phyloP scores from a whole-genome alignment of 2,888 invertebrate species.

The Geophilus truncorum region DNA sequence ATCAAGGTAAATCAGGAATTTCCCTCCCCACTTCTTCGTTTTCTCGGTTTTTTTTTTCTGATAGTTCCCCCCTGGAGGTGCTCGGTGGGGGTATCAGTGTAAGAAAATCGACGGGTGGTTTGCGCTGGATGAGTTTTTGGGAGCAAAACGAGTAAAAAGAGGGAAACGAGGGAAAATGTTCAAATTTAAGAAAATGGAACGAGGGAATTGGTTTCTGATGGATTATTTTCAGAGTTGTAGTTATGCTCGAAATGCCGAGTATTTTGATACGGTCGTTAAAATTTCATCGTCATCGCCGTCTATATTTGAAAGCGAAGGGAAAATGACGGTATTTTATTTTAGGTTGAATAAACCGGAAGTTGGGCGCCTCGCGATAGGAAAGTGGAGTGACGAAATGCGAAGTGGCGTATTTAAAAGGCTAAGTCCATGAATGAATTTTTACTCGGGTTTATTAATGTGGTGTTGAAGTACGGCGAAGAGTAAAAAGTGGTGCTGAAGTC shows the following conservation, averaged over 20 bases:
- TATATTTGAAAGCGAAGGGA: too few relatives aligned
- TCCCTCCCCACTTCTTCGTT: background rate
- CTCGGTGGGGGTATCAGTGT: slow-evolving; percentile 8
- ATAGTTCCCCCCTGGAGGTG: background rate
- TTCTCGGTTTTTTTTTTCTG: background rate
- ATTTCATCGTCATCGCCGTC: background rate
- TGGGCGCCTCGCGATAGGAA: too few relatives aligned
- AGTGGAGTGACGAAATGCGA: background rate
- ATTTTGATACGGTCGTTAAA: background rate
- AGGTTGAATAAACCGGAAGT: too few relatives aligned
- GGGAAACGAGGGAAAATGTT: background rate
- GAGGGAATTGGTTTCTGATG: background rate
- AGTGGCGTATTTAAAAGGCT: background rate
- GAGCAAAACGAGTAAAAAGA: too few relatives aligned
- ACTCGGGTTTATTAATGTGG: background rate
- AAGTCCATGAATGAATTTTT: background rate
- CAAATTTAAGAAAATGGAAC: background rate
- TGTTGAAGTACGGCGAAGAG: background rate
- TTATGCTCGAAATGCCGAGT: background rate
- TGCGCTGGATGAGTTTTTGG: background rate
- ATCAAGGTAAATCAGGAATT: slow-evolving; percentile 21
- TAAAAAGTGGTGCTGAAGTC: slow-evolving; percentile 7
- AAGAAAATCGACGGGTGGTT: background rate
- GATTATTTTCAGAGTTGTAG: background rate
- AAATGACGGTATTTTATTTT: too few relatives aligned